These are phyloP conservation scores for Pomacea maculata DNA, from an alignment of 1,140 invertebrate species.

Conservation along the genomic window DNA sequence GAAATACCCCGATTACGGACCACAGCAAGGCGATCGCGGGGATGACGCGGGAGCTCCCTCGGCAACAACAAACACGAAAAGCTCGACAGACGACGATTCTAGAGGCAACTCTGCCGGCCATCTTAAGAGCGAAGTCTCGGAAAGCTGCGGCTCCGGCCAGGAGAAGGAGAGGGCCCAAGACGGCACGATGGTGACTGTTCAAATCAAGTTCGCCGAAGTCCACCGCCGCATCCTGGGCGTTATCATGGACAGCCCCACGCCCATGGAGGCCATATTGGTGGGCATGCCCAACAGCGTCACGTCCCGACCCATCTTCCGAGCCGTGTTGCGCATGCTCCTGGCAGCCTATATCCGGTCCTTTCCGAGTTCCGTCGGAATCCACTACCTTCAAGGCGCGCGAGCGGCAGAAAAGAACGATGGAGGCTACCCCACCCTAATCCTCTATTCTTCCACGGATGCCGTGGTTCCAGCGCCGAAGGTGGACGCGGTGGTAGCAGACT, in stretches of 20 bases:
- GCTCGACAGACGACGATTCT: too few relatives aligned
- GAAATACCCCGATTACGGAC: too few relatives aligned
- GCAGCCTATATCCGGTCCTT: slow-evolving; percentile 8
- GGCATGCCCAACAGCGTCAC: slow-evolving; percentile 15
- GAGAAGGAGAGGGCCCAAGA: too few relatives aligned
- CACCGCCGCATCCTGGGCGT: slow-evolving; percentile 4
- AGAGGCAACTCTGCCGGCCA: too few relatives aligned
- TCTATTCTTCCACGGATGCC: slow-evolving; percentile 12
- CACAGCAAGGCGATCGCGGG: too few relatives aligned
- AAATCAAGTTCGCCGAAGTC: neutral
- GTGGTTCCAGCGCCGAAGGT: neutral
- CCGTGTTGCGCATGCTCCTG: neutral
- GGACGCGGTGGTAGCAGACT: neutral
- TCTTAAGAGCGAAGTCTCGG: too few relatives aligned
- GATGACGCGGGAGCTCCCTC: too few relatives aligned
- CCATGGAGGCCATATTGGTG: slow-evolving; percentile 3
- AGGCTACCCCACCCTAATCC: slow-evolving; percentile 4
- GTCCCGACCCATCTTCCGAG: neutral
- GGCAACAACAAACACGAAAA: too few relatives aligned
- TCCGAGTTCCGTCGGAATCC: neutral
- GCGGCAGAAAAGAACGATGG: neutral
- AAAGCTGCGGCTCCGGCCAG: too few relatives aligned
- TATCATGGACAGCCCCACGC: slow-evolving; percentile 11
- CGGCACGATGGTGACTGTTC: too few relatives aligned
- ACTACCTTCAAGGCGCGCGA: slow-evolving; percentile 7